Evolutionary conservation across 1,140 invertebrate genomes (phyloP), one percentile per base, ranked within the genome.

Genomic region (Cyphomyrmex costatus): DNA sequence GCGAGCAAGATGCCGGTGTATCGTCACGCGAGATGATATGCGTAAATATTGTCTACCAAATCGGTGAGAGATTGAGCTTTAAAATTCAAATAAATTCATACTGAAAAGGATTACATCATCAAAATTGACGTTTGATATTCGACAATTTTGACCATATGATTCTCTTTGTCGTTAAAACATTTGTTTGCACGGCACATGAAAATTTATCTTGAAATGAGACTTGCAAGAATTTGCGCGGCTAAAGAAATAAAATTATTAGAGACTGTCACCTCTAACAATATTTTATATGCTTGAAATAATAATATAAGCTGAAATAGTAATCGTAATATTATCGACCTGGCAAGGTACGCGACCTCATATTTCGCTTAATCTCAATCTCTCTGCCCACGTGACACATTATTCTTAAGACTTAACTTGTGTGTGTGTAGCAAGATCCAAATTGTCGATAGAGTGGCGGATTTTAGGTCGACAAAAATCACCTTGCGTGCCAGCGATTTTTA

Each of bases 321-420:
- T 58, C 21, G 5, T 42, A 66, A 79, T 56, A 65, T 24, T n/a
- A 10, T 7, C 12, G 12, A 19, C 8, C 21, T 4, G 19, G 19
- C n/a, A 14, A 86, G 84, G 63, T 79, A 33, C 51, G 51, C 66
- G 84, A 68, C 74, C 84, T 70, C 49, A 16, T 68, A 68, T 58
- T 85, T 79, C 76, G n/a, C 16, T 49, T 80, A 79, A 86, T 86
- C 84, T 80, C n/a, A 14, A 76, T 85, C 36, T 66, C 24, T n/a
- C n/a, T n/a, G n/a, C 24, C 66, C 61, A 30, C 83, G 21, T 68
- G 61, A 68, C 76, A 79, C n/a, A 68, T 58, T 80, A 58, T 66
- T 70, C n/a, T 79, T 46, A 68, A 78, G 12, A 78, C 74, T 79
- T 56, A 79, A 66, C 6, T 16, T 16, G 4, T 14, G n/a, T 36